Percentiles rank a stretch among this genome's conserved stretches.
These are phyloP conservation scores for Ara ararauna DNA, from an alignment of 2,797 vertebrate genomes.

Conservation along the genomic window DNA sequence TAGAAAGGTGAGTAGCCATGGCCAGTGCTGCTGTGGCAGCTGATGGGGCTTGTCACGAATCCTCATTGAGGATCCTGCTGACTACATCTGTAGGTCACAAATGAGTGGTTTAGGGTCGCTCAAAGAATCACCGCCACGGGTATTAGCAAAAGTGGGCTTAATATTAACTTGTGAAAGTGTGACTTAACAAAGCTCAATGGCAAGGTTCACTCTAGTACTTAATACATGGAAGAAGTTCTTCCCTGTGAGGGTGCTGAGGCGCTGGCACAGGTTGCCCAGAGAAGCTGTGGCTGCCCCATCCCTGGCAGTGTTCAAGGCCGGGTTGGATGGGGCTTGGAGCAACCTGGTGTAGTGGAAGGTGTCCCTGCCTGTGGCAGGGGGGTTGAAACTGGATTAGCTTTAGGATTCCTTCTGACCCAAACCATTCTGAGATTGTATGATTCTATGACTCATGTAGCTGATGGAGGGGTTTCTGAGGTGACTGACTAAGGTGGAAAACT, in stretches of 20 bases:
- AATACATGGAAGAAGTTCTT: background rate
- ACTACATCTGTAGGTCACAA: background rate
- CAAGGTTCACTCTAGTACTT: background rate
- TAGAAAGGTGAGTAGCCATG: conserved; percentile 80
- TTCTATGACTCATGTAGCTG: background rate
- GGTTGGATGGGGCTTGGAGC: background rate
- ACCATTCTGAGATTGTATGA: background rate
- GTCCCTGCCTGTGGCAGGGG: background rate
- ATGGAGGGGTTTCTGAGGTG: background rate
- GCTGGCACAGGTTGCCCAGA: background rate
- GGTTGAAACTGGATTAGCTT: background rate
- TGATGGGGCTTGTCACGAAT: background rate
- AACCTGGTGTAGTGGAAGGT: background rate
- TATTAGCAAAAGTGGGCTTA: background rate
- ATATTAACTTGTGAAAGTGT: background rate
- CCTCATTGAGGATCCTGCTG: background rate
- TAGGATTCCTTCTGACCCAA: background rate
- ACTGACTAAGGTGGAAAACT: background rate
- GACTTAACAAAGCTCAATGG: background rate
- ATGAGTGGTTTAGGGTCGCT: background rate
- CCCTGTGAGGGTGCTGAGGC: background rate
- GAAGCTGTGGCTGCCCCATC: background rate
- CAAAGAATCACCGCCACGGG: background rate
- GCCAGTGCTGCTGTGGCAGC: accelerated
- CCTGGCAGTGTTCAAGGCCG: background rate